Evolutionary conservation across 2,113 vertebrate species (phyloP).

Genomic region (Oncorhynchus clarkii): DNA sequence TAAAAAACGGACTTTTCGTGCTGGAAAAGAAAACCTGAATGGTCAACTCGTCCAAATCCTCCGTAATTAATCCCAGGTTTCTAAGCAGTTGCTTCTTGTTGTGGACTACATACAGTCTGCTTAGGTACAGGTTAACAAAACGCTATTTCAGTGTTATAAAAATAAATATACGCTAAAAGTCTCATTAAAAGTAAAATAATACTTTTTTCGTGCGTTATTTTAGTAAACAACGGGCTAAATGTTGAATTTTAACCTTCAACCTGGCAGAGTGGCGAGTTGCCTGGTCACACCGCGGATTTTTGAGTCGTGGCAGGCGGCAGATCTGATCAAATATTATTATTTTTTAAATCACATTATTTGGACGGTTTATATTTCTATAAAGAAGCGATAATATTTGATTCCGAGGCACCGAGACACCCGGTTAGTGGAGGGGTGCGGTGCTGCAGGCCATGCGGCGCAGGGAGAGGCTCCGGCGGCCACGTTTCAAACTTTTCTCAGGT

Average conservation of each 20-base stretch:
- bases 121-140: background rate
- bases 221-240: too few species aligned
- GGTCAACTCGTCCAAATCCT: too few species aligned
- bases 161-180: background rate
- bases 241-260: too few species aligned
- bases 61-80: background rate
- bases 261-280: slow-evolving; percentile 18
- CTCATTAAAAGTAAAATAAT: background rate
- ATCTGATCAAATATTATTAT: slow-evolving; percentile 31
- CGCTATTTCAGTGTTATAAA: background rate
- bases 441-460: slow-evolving; percentile 33
- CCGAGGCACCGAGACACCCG: background rate
- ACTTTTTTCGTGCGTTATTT: too few species aligned
- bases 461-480: slow-evolving; percentile 58
- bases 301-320: slow-evolving; percentile 56
- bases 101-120: background rate
- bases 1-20: background rate
- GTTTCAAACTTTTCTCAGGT: slow-evolving; percentile 77
- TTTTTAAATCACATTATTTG: slow-evolving; percentile 33
- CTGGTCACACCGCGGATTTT: slow-evolving; percentile 45
- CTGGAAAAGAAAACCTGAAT: background rate
- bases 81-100: background rate
- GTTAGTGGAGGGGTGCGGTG: background rate
- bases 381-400: background rate
- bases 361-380: background rate